phyloP scores from a whole-genome alignment of 2,797 vertebrate genomes.

The Holocentrus rufus region DNA sequence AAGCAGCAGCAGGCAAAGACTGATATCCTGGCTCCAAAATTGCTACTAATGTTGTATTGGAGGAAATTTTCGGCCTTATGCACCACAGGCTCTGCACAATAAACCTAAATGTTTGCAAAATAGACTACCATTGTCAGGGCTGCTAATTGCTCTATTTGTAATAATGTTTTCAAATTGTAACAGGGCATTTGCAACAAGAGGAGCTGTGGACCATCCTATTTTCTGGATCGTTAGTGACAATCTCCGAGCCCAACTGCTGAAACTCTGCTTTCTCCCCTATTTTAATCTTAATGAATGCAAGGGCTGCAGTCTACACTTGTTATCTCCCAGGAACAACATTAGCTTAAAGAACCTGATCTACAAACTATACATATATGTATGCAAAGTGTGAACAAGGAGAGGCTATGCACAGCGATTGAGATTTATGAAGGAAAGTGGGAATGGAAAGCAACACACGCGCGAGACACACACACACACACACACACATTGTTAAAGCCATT shows the following conservation, averaged over 20 bases:
- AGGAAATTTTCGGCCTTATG: background rate
- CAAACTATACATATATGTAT: slow-evolving; percentile 1
- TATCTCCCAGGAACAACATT: slow-evolving; percentile 8
- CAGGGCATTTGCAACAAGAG: slow-evolving; percentile 17
- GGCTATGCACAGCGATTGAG: background rate
- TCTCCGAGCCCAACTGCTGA: slow-evolving; percentile 11
- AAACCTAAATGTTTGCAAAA: slow-evolving; percentile 12
- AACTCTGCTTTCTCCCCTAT: slow-evolving; percentile 2
- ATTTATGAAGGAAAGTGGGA: slow-evolving; percentile 10
- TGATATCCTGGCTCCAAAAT: background rate
- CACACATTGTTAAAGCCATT: background rate
- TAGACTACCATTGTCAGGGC: background rate
- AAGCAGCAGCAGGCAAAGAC: slow-evolving; percentile 9
- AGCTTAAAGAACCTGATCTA: slow-evolving; percentile 17
- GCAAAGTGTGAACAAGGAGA: background rate
- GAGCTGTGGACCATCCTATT: slow-evolving; percentile 1
- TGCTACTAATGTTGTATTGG: background rate
- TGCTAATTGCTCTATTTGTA: background rate
- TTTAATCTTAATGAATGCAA: slow-evolving; percentile 10
- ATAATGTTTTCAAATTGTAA: slow-evolving; percentile 21
- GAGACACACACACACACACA: background rate
- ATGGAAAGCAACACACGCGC: too few species aligned
- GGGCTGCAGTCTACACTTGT: background rate
- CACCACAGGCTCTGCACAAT: slow-evolving; percentile 1
- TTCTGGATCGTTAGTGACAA: slow-evolving; percentile 32